Base-by-base conservation (phyloP, 1,140 invertebrate genomes). In the Vanessa tameamea region DNA sequence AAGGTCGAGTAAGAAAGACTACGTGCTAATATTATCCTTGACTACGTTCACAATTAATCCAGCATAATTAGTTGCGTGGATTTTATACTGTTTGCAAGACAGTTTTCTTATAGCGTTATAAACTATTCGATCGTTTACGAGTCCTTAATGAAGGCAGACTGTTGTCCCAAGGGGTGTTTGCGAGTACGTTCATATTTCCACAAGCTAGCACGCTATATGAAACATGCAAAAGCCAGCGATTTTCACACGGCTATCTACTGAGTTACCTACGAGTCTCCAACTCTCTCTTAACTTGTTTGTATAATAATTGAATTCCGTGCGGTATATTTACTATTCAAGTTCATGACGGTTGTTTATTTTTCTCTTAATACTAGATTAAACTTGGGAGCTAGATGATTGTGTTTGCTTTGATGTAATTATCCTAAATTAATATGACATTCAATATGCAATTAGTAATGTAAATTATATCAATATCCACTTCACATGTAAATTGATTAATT, bases 111-210 rank as follows among this genome's bases (percentile, higher is more conserved):
- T 72, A 74, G 79, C 74, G 75, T 80, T 31, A 81, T 81, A 81
- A 84, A 82, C 82, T 84, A 82, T 84, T 84, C 81, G 83, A 88
- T 87, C 85, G 84, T 85, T 89, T 88, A 87, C 84, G 82, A 82
- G 65, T 82, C 82, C 80, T 82, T 89, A 89, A 89, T 89, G 85
- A 88, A 78, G 79, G 80, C 79, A 57, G 72, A 69, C 72, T 82
- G 83, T 85, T 83, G 79, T 86, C 83, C 81, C 83, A 81, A 74
- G 83, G 79, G 83, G 43, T 83, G 83, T 86, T 87, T 85, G 76
- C 82, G 48, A 31, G 77, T 75, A 77, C 77, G 75, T 78, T 84
- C 81, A 84, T 85, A 87, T 86, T 82, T 83, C 75, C 69, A 74
- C 78, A 69, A 76, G 59, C 74, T 72, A 50, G 63, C 66, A 69